Evolutionary conservation across 2,797 vertebrate species (phyloP).

Genomic region (Malacoctenus gilli): DNA sequence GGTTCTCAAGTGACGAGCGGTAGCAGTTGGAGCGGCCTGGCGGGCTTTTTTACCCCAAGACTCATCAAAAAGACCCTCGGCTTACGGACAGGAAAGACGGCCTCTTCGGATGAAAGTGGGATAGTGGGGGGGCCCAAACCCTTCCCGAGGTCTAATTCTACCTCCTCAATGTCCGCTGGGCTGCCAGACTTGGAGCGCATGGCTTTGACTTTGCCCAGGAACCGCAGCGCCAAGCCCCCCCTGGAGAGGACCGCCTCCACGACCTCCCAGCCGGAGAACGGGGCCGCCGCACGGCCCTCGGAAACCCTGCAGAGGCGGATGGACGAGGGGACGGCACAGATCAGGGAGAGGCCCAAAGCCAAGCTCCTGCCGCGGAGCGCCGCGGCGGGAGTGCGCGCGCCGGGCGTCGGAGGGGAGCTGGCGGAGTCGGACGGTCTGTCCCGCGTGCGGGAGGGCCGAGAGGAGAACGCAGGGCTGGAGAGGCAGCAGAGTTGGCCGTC

Average conservation of each 20-base stretch:
- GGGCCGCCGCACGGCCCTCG: slow-evolving; percentile 82
- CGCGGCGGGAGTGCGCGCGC: slow-evolving; percentile 73
- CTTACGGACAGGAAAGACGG: slow-evolving; percentile 90
- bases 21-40: slow-evolving; percentile 94
- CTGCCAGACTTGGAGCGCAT: slow-evolving; percentile 95
- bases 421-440: slow-evolving; percentile 74
- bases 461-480: slow-evolving; percentile 65
- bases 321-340: slow-evolving; percentile 90
- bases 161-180: slow-evolving; percentile 97
- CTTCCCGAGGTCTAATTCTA: slow-evolving; percentile 98
- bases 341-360: slow-evolving; percentile 94
- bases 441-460: slow-evolving; percentile 81
- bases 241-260: slow-evolving; percentile 92
- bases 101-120: slow-evolving; percentile 86
- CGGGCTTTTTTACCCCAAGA: slow-evolving; percentile 97
- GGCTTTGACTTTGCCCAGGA: slow-evolving; percentile 95
- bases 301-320: slow-evolving; percentile 85
- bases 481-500: slow-evolving; percentile 87
- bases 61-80: slow-evolving; percentile 99
- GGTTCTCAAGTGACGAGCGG: slow-evolving; percentile 79
- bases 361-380: slow-evolving; percentile 89
- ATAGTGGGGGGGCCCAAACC: slow-evolving; percentile 76
- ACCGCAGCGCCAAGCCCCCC: slow-evolving; percentile 93
- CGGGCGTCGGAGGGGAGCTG: slow-evolving; percentile 79
- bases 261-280: slow-evolving; percentile 89